Conservation (phyloP, 2,888 invertebrate species). For the Leptopilina drosophilae region DNA sequence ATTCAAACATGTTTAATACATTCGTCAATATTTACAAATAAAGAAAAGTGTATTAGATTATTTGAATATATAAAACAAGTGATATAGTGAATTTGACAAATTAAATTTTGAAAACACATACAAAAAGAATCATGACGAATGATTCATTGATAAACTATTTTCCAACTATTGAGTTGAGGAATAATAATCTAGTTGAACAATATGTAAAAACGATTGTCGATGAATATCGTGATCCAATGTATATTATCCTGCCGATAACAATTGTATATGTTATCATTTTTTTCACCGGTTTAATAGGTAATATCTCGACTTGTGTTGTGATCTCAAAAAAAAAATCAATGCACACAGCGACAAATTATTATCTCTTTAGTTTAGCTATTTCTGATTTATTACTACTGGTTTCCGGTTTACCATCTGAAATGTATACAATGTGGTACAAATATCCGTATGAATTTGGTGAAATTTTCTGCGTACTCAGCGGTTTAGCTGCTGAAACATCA, state of each 20-base stretch:
- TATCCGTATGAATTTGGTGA: constrained; percentile 87
- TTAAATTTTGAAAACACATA: background rate
- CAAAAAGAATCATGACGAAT: background rate
- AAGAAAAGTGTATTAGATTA: no score
- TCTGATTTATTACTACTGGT: constrained; percentile 86
- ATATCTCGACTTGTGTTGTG: constrained; percentile 88
- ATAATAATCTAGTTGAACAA: constrained; percentile 18
- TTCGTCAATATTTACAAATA: no score
- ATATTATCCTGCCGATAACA: constrained; percentile 83
- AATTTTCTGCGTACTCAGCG: constrained; percentile 85
- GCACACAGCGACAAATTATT: constrained; percentile 92
- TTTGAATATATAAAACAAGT: no score
- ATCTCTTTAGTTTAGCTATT: constrained; percentile 87
- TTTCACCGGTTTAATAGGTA: constrained; percentile 86
- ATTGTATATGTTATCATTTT: constrained; percentile 84
- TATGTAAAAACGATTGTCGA: constrained; percentile 3
- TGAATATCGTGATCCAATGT: constrained; percentile 79
- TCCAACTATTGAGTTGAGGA: constrained; percentile 1
- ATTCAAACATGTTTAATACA: no score
- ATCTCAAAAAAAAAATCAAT: constrained; percentile 87
- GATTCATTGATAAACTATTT: background rate
- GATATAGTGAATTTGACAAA: background rate
- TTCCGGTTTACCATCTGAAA: constrained; percentile 89
- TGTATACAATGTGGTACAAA: constrained; percentile 86
- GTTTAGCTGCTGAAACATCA: constrained; percentile 90